A percentile compares a stretch with the other conserved stretches of the same genome.
These are phyloP conservation scores for Paramuricea clavata DNA, from an alignment of 92 coral and sea anemone species.

Conservation along the genomic window DNA sequence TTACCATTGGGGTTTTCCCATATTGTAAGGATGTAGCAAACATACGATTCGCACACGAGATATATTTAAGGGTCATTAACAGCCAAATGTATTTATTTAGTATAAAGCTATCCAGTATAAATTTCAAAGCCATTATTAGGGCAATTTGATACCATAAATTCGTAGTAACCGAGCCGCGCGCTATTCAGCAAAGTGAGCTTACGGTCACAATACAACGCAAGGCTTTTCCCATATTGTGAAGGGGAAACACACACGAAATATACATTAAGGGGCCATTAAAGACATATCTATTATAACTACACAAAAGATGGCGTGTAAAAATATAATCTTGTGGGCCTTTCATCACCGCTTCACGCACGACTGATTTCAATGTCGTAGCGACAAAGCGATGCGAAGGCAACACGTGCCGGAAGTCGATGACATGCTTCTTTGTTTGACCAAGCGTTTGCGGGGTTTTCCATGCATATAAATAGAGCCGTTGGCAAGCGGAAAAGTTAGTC, in stretches of 20 bases:
- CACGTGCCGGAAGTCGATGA: slow-evolving; percentile 44
- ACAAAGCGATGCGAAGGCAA: slow-evolving; percentile 27
- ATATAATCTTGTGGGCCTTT: neutral
- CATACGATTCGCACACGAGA: no score
- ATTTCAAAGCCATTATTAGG: no score
- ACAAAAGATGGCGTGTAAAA: slow-evolving; percentile 26
- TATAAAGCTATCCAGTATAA: no score
- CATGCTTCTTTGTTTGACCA: slow-evolving; percentile 20
- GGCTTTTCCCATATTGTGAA: neutral
- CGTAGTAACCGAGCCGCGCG: no score
- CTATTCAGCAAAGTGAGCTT: no score
- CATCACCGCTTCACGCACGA: slow-evolving; percentile 29
- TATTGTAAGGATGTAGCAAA: no score
- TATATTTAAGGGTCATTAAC: no score
- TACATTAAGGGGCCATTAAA: neutral
- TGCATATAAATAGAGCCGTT: neutral
- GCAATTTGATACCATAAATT: no score
- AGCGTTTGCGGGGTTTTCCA: slow-evolving; percentile 38
- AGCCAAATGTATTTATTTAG: no score
- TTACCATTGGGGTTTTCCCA: no score
- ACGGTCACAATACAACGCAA: no score
- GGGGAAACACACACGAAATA: neutral
- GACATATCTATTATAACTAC: neutral
- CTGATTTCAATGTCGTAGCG: neutral
- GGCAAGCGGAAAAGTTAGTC: neutral